Base-by-base conservation (phyloP, 92 coral and sea anemone genomes). In the Anthopleura xanthogrammica region DNA sequence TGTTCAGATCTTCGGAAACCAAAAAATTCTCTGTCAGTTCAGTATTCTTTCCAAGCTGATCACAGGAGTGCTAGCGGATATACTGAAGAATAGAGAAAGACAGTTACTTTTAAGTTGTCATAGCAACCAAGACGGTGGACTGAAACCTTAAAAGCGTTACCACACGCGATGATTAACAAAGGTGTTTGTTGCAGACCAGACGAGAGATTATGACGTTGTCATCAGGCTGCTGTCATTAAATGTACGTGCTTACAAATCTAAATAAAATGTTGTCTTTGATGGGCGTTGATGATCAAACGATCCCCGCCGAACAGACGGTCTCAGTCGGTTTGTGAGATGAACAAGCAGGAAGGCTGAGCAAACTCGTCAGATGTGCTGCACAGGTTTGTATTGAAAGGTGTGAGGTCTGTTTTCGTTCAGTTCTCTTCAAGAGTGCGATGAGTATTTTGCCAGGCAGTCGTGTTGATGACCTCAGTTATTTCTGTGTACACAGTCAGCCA, bases 381-480 rank as follows among this genome's bases (percentile, higher is more conserved):
- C 70, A 62, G 70, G 70, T 62, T 23, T 20, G 70, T 62, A 62
- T n/a, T 62, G 70, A 62, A 29, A 62, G 70, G 7, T 20, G 65
- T 36, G 20, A 23, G 14, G 41, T 23, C 74, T 68, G 74, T 68
- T 68, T 3, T 68, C 74, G 16, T 36, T 68, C 42, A 68, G 16
- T n/a, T 23, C 16, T 36, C 40, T 29, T 68, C 74, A 23, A 29
- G 42, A 68, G 40, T 68, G 42, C 29, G 74, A 24, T 13, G 29
- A 12, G 14, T 68, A 68, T 68, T 68, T 68, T 68, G 74, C 40
- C 74, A 68, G 74, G 74, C 74, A 62, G 70, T 20, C 74, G 29
- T 68, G 74, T 68, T 68, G 74, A 68, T 68, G 74, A 54, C 36
- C 40, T 68, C 74, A 36, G 17, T 68, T n/a, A 23, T 2, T 14